A percentile compares a stretch with the other conserved stretches of the same genome.
These are phyloP conservation scores for Microtus pennsylvanicus DNA, from an alignment of 2,113 vertebrate genomes.

Conservation along the genomic window DNA sequence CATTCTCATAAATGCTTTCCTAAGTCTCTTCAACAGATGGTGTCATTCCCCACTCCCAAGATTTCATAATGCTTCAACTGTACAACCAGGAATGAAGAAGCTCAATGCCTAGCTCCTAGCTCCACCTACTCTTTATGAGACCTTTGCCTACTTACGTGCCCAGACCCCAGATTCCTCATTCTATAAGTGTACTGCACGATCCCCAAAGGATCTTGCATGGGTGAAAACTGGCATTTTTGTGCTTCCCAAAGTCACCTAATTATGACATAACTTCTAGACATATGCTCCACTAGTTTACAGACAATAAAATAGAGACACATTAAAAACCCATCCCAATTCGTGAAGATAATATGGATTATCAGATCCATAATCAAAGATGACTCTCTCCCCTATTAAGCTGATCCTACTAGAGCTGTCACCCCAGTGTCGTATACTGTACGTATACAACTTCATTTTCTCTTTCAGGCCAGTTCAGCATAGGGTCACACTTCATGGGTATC, in stretches of 20 bases:
- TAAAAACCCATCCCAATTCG: not conserved
- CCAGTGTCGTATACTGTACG: too few species aligned
- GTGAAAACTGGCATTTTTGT: not conserved
- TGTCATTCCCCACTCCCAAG: not conserved
- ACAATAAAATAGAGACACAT: not conserved
- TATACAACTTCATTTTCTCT: not conserved
- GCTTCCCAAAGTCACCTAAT: not conserved
- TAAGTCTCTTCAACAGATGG: not conserved
- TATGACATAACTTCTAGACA: not conserved
- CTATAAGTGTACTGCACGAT: not conserved
- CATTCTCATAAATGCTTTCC: not conserved
- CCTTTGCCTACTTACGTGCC: not conserved
- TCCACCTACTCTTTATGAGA: not conserved
- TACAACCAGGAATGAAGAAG: constrained; percentile 1
- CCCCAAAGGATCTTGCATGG: not conserved
- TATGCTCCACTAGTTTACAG: not conserved
- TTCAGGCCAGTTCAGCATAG: not conserved
- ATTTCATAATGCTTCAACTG: not conserved
- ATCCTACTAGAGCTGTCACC: not conserved
- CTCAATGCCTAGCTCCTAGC: not conserved
- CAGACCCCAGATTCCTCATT: not conserved
- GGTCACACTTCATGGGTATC: not conserved
- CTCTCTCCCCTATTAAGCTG: not conserved
- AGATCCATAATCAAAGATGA: not conserved
- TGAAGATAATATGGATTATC: not conserved